These are phyloP conservation scores for Acromyrmex heyeri DNA, from an alignment of 1,140 invertebrate species.

Conservation along the genomic window DNA sequence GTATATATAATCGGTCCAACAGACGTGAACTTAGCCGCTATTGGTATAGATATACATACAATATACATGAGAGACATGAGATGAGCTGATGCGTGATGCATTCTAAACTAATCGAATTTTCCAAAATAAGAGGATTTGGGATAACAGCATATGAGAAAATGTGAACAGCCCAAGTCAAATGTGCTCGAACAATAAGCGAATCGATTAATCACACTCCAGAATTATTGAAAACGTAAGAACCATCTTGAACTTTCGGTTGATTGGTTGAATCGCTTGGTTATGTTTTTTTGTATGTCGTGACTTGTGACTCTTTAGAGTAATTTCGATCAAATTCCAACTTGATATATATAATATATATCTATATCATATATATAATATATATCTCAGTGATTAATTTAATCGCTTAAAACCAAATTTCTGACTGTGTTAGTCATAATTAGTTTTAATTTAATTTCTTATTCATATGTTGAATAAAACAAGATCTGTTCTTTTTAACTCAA, in stretches of 20 bases:
- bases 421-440: not conserved
- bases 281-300: not conserved
- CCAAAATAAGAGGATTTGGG: not conserved
- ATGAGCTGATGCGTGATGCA: not conserved
- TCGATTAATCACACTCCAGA: not conserved
- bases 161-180: not conserved
- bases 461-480: too few relatives aligned
- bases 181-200: not conserved
- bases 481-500: too few relatives aligned
- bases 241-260: not conserved
- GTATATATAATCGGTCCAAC: not conserved
- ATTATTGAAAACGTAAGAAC: not conserved
- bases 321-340: not conserved
- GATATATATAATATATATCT: not conserved
- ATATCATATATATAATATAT: too few relatives aligned
- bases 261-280: not conserved
- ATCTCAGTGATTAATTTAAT: not conserved
- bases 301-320: not conserved
- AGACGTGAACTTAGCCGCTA: not conserved
- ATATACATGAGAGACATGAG: too few relatives aligned
- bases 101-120: not conserved
- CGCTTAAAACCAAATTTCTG: not conserved
- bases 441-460: too few relatives aligned
- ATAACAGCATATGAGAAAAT: not conserved
- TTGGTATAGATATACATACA: not conserved